Conservation (phyloP, 1,140 invertebrate genomes). For the Diorhabda carinulata region DNA sequence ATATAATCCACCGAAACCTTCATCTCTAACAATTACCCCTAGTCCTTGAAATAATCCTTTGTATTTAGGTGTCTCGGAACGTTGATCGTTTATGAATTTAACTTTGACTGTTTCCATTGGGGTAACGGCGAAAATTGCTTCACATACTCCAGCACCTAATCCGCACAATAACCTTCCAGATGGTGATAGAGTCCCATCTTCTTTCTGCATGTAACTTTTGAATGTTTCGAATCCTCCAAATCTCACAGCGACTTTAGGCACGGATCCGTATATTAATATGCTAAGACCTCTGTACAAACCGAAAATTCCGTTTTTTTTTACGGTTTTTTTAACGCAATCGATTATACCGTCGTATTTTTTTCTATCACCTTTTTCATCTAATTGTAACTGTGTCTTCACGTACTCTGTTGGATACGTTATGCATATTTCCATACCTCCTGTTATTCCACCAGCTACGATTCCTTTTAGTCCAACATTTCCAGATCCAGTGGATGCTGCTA, state of each 20-base stretch:
- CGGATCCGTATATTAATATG: slow-evolving; percentile 93
- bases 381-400: slow-evolving; percentile 97
- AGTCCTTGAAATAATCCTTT: slow-evolving; percentile 95
- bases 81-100: slow-evolving; percentile 98
- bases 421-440: slow-evolving; percentile 95
- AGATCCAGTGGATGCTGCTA: slow-evolving; percentile 64
- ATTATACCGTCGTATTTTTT: slow-evolving; percentile 83
- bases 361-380: slow-evolving; percentile 83
- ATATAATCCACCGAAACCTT: slow-evolving; percentile 70
- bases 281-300: slow-evolving; percentile 94
- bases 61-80: slow-evolving; percentile 85
- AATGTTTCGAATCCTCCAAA: slow-evolving; percentile 98
- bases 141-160: slow-evolving; percentile 88
- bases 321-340: slow-evolving; percentile 93
- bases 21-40: slow-evolving; percentile 75
- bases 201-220: slow-evolving; percentile 73
- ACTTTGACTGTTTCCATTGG: slow-evolving; percentile 99
- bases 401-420: slow-evolving; percentile 99
- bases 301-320: slow-evolving; percentile 82
- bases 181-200: slow-evolving; percentile 75
- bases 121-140: slow-evolving; percentile 96
- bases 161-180: slow-evolving; percentile 83
- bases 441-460: slow-evolving; percentile 72
- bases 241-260: slow-evolving; percentile 93
- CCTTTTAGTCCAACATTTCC: slow-evolving; percentile 67